Conservation (phyloP, 2,797 vertebrate genomes). For the Gephyroberyx darwinii region DNA sequence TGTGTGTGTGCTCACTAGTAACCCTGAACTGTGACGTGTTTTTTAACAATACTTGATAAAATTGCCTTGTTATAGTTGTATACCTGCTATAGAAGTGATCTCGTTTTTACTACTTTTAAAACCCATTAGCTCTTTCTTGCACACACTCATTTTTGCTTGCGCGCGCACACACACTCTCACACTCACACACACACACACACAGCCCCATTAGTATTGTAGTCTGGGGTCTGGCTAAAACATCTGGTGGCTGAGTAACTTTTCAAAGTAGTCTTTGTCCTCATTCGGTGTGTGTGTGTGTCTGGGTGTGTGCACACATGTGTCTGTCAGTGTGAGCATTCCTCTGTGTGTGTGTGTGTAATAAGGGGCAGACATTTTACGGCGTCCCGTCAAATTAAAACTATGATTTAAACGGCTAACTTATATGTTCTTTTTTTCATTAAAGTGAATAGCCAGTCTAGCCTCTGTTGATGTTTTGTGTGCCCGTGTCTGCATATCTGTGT, state of each 20-base stretch:
- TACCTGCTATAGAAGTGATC: constrained; percentile 27
- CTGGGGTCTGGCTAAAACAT: constrained; percentile 78
- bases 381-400: constrained; percentile 75
- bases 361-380: constrained; percentile 73
- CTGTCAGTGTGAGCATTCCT: constrained; percentile 43
- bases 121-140: neutral
- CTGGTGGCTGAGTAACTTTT: constrained; percentile 78
- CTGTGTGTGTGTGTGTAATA: constrained; percentile 57
- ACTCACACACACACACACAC: neutral
- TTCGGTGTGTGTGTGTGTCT: constrained; percentile 33
- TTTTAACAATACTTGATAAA: constrained; percentile 2
- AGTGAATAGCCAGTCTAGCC: constrained; percentile 43
- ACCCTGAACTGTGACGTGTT: neutral
- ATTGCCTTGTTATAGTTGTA: constrained; percentile 9
- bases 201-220: constrained; percentile 75
- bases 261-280: constrained; percentile 79
- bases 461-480: constrained; percentile 18
- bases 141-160: neutral
- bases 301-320: constrained; percentile 46
- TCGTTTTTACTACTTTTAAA: constrained; percentile 45
- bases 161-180: constrained; percentile 24
- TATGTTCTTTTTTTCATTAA: constrained; percentile 40
- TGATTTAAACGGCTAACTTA: constrained; percentile 73
- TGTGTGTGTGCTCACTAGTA: neutral
- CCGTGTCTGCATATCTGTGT: constrained; percentile 21